Evolutionary conservation across 64 coral and sea anemone genomes (phyloP).

Genomic region (Montipora foliosa): DNA sequence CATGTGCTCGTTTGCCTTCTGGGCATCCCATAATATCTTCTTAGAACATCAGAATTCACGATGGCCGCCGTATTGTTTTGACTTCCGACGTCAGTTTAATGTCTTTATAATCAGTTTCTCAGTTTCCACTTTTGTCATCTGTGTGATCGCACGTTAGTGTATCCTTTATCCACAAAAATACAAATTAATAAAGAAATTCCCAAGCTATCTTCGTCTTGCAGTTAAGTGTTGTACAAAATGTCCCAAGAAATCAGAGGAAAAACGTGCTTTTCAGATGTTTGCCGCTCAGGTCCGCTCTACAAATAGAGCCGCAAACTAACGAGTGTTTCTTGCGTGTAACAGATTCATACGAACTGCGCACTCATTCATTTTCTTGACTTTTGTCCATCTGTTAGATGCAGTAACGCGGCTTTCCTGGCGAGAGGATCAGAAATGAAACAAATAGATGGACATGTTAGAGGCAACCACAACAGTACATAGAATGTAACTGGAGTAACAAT

Average conservation of each 20-base stretch:
- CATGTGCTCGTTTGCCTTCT: too few relatives aligned
- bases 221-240: not conserved
- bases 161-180: not conserved
- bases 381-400: not conserved
- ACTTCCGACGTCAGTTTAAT: too few relatives aligned
- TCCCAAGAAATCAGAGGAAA: not conserved
- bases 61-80: too few relatives aligned
- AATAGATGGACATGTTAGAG: not conserved
- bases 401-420: not conserved
- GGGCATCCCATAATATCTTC: too few relatives aligned
- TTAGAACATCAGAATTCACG: too few relatives aligned
- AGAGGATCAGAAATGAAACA: not conserved
- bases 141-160: too few relatives aligned
- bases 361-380: not conserved
- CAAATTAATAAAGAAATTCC: not conserved
- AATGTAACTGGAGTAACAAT: not conserved
- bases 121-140: too few relatives aligned
- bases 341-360: not conserved
- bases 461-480: not conserved
- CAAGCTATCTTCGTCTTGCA: not conserved
- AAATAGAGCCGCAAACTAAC: not conserved
- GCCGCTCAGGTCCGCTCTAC: not conserved
- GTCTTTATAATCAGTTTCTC: too few relatives aligned
- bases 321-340: not conserved
- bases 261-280: not conserved